phyloP scores from a whole-genome alignment of 2,113 vertebrate genomes.

The Tiliqua scincoides region DNA sequence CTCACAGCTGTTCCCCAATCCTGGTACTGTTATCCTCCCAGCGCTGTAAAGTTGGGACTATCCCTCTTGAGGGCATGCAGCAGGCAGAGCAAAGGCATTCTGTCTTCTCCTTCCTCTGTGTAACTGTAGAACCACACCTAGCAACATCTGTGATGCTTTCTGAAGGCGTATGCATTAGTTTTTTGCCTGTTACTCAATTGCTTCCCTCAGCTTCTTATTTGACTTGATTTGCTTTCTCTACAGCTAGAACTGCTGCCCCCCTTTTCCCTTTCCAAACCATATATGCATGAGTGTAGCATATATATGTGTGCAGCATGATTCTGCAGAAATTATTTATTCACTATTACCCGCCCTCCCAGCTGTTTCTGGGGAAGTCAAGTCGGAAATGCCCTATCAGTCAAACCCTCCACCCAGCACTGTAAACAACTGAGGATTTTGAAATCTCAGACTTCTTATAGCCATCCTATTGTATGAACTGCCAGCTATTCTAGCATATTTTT shows the following conservation, averaged over 20 bases:
- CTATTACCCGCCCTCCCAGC: not conserved
- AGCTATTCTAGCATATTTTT: not conserved
- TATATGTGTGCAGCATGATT: conserved; percentile 11
- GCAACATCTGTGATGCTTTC: not conserved
- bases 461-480: not conserved
- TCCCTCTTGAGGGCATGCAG: not conserved
- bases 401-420: not conserved
- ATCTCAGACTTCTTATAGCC: not conserved
- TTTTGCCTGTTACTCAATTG: not conserved
- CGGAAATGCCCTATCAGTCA: not conserved
- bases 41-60: not conserved
- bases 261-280: not conserved
- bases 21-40: not conserved
- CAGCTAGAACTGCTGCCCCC: not conserved
- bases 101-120: not conserved
- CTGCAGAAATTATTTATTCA: not conserved
- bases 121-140: not conserved
- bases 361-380: conserved; percentile 13
- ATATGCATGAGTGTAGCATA: too few species aligned
- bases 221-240: not conserved
- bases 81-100: not conserved
- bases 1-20: not conserved
- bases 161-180: not conserved
- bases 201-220: not conserved
- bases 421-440: not conserved